Conservation (phyloP, 2,888 invertebrate species). For the Nezara viridula region DNA sequence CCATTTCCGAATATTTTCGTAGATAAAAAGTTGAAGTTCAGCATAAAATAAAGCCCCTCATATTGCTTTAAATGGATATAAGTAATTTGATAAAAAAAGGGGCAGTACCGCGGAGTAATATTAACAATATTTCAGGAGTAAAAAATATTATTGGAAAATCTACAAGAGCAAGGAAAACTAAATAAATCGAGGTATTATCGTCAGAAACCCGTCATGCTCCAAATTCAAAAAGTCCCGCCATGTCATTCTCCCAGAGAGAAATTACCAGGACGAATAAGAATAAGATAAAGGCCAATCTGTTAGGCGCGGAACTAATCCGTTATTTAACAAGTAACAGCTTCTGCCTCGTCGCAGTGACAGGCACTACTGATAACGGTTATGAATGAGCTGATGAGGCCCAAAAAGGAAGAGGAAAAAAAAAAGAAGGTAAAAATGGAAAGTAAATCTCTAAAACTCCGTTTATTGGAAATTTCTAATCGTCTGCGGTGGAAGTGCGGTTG, state of each 20-base stretch:
- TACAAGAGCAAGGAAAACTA: too few species aligned
- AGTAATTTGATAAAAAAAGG: too few species aligned
- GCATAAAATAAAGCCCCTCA: too few species aligned
- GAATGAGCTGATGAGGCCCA: background rate
- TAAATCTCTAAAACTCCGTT: slow-evolving; percentile 16
- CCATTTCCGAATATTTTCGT: too few species aligned
- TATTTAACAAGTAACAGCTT: background rate
- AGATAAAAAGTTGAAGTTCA: too few species aligned
- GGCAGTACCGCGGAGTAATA: too few species aligned
- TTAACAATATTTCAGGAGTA: too few species aligned
- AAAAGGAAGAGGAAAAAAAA: background rate
- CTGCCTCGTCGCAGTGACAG: background rate
- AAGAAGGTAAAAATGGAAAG: background rate
- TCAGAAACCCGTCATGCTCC: background rate
- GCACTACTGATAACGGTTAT: background rate
- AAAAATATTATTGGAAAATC: too few species aligned
- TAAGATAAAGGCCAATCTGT: background rate
- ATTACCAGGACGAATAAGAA: background rate
- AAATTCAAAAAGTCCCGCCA: background rate
- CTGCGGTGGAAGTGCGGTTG: slow-evolving; percentile 37
- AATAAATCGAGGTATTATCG: background rate
- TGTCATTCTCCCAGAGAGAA: background rate
- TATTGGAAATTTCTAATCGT: slow-evolving; percentile 46
- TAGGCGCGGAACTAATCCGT: background rate
- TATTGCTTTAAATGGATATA: too few species aligned